Base-by-base conservation (phyloP, 2,888 invertebrate genomes). In the Agriotes lineatus region DNA sequence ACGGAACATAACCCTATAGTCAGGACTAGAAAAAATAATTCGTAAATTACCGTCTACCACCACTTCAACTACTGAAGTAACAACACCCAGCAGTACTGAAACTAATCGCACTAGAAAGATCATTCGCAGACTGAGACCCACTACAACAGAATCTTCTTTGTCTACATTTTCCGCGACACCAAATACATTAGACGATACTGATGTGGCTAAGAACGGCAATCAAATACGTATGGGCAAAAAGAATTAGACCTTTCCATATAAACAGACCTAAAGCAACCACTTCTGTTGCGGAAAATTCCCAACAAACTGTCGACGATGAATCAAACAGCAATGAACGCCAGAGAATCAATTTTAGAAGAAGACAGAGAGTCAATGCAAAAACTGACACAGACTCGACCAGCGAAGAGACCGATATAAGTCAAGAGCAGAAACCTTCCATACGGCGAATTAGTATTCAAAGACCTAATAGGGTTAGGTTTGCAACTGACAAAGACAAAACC, bases 131-230 rank as follows among this genome's bases (percentile, higher is more conserved):
- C 67, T 81, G 35, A 75, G 78, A 65, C 82, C 82, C 0, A 69
- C 71, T 84, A 85, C n/a, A 85, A 85, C 71, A 84, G 85, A 78
- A 81, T n/a, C 25, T 4, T 35, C 39, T 1, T n/a, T n/a, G n/a
- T n/a, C n/a, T 16, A 10, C 1, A 14, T 19, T 0, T n/a, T 9
- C 18, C 6, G 5, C 50, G 9, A 12, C 33, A 1, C 30, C 14
- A 33, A 33, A 33, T n/a, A n/a, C 52, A 6, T 16, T 52, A 10
- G 33, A 52, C 16, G 52, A 33, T 12, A 10, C 45, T 9, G 1
- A 6, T 4, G 30, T 50, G 1, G 20, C 12, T n/a, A 52, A 52
- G 33, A 18, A 0, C 7, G 16, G 9, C 1, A 52, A n/a, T n/a
- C n/a, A n/a, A n/a, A n/a, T n/a, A n/a, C n/a, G n/a, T n/a, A n/a